Evolutionary conservation across 2,797 vertebrate species (phyloP).

Genomic region (Pseudochaenichthys georgianus): DNA sequence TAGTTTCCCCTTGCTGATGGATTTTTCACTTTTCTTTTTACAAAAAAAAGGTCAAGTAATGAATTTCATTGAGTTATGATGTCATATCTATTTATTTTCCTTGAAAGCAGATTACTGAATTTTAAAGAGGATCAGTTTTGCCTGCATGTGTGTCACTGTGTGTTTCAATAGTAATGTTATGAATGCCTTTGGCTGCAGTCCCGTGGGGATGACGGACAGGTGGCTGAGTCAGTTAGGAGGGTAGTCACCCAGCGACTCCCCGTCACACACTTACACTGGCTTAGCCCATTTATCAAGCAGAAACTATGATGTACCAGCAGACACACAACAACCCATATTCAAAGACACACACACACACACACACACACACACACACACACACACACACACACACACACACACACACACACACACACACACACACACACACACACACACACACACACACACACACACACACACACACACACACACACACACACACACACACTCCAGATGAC

Average conservation of each 20-base stretch:
- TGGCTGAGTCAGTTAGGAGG: conserved; percentile 44
- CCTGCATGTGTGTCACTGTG: conserved; percentile 16
- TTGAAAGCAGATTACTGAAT: conserved; percentile 20
- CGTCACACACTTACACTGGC: conserved; percentile 45
- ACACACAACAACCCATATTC: conserved; percentile 28
- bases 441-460: too few species aligned
- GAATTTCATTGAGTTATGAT: conserved; percentile 13
- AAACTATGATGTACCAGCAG: conserved; percentile 44
- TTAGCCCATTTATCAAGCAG: conserved; percentile 53
- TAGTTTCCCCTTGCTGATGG: too few species aligned
- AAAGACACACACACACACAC: conserved; percentile 21
- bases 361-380: conserved; percentile 14
- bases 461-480: conserved; percentile 14
- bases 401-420: conserved; percentile 19
- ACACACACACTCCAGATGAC: conserved; percentile 41
- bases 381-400: conserved; percentile 19
- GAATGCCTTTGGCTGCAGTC: conserved; percentile 34
- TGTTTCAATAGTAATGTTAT: conserved; percentile 18
- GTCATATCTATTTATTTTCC: conserved; percentile 26
- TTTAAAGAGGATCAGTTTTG: conserved; percentile 21
- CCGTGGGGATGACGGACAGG: conserved; percentile 40
- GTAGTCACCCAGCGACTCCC: conserved; percentile 31
- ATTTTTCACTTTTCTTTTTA: too few species aligned
- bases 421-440: too few species aligned
- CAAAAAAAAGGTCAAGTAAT: background rate